Percentiles rank a stretch among this genome's conserved stretches.
phyloP scores from a whole-genome alignment of 2,888 invertebrate genomes.

The Loripinus fragilis region DNA sequence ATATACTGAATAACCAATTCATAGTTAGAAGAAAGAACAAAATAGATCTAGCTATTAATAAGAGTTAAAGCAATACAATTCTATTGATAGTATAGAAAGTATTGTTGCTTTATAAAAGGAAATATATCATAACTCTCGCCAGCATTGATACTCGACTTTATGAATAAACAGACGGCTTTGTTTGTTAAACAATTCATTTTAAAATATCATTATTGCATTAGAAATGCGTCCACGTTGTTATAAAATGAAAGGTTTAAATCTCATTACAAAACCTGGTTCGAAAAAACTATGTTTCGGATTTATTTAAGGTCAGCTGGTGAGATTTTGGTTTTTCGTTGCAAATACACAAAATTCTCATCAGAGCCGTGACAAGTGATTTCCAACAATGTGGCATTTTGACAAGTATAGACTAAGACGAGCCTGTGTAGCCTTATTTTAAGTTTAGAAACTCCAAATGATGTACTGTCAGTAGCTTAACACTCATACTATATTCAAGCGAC shows the following conservation, averaged over 20 bases:
- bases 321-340: too few species aligned
- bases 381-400: too few species aligned
- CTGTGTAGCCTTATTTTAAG: too few species aligned
- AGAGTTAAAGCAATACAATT: constrained; percentile 6
- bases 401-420: too few species aligned
- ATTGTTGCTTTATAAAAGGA: constrained; percentile 10
- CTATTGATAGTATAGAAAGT: constrained; percentile 5
- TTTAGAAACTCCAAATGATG: too few species aligned
- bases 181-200: constrained; percentile 15
- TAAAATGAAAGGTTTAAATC: neutral
- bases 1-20: constrained; percentile 2
- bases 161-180: constrained; percentile 15
- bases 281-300: too few species aligned
- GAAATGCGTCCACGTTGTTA: neutral
- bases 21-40: neutral
- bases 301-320: too few species aligned
- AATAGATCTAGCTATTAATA: constrained; percentile 16
- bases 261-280: too few species aligned
- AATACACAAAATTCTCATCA: too few species aligned
- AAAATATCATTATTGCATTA: constrained; percentile 14
- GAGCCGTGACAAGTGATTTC: too few species aligned
- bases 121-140: neutral
- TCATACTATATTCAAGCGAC: too few species aligned
- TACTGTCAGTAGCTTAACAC: too few species aligned
- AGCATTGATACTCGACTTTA: neutral